Evolutionary conservation across 2,888 invertebrate genomes (phyloP).

Genomic region (Cryptophagus acutangulus): DNA sequence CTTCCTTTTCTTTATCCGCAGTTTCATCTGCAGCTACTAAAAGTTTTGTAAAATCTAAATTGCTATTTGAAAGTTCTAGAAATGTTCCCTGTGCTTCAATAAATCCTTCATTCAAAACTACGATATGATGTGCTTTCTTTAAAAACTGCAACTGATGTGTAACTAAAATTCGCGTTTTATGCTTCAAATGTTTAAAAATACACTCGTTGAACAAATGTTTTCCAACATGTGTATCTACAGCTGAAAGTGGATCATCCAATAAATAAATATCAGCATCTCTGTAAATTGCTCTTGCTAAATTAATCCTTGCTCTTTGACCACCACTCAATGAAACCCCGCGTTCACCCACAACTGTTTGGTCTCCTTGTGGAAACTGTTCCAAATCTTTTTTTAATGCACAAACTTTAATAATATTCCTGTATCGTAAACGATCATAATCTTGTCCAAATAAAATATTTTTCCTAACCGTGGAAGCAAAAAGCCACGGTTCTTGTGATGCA

Average conservation of each 20-base stretch:
- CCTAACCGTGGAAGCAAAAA: slow-evolving; percentile 62
- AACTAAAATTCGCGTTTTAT: slow-evolving; percentile 59
- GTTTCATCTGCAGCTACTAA: slow-evolving; percentile 27
- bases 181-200: slow-evolving; percentile 52
- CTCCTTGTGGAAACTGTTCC: slow-evolving; percentile 63
- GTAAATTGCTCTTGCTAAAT: slow-evolving; percentile 70
- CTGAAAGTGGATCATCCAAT: slow-evolving; percentile 72
- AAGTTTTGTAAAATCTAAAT: slow-evolving; percentile 57
- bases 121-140: slow-evolving; percentile 50
- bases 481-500: slow-evolving; percentile 75
- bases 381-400: slow-evolving; percentile 66
- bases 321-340: slow-evolving; percentile 70
- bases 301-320: slow-evolving; percentile 73
- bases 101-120: slow-evolving; percentile 52
- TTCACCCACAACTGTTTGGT: slow-evolving; percentile 70
- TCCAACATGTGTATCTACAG: slow-evolving; percentile 71
- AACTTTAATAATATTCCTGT: slow-evolving; percentile 50
- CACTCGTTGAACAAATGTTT: slow-evolving; percentile 69
- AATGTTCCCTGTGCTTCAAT: slow-evolving; percentile 58
- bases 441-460: slow-evolving; percentile 76
- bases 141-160: slow-evolving; percentile 67
- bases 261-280: slow-evolving; percentile 69
- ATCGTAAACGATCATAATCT: slow-evolving; percentile 53
- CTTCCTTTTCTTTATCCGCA: slow-evolving; percentile 17
- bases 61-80: slow-evolving; percentile 53